Percentiles rank a stretch among this genome's conserved stretches.
Conservation (phyloP, 2,888 invertebrate species). For the Tenthredo livida region DNA sequence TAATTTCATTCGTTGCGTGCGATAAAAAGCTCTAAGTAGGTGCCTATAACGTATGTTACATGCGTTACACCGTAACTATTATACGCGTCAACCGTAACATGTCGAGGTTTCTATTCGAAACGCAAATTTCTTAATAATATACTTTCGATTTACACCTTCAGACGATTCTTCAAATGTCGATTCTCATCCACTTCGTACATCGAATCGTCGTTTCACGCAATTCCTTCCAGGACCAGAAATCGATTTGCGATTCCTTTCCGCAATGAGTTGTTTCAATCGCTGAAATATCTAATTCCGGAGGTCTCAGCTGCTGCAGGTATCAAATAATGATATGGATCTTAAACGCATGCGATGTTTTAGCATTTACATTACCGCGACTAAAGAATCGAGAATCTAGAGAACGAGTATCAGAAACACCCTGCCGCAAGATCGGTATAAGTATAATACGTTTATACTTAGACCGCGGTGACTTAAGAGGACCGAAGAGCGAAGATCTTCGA, state of each 20-base stretch:
- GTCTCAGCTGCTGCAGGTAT: neutral
- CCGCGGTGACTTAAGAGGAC: constrained; percentile 3
- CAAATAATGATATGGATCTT: neutral
- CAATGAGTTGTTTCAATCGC: too few species aligned
- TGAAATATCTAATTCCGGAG: too few species aligned
- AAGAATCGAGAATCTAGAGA: neutral
- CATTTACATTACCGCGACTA: neutral
- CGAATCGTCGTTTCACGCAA: too few species aligned
- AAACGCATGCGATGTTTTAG: neutral
- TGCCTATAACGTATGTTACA: neutral
- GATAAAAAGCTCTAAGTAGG: neutral
- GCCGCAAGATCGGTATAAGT: neutral
- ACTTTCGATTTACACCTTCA: too few species aligned
- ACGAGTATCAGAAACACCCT: neutral
- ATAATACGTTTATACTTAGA: constrained; percentile 3
- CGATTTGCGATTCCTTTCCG: too few species aligned
- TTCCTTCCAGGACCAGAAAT: too few species aligned
- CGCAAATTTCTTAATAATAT: constrained; percentile 6
- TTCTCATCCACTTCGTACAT: too few species aligned
- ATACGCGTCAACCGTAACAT: constrained; percentile 6
- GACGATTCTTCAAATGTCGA: too few species aligned
- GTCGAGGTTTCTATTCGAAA: neutral
- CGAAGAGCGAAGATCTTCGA: neutral
- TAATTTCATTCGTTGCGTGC: constrained; percentile 23
- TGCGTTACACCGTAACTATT: neutral